Evolutionary conservation across 92 coral and sea anemone genomes (phyloP).

Genomic region (Epizoanthus illoricatus): DNA sequence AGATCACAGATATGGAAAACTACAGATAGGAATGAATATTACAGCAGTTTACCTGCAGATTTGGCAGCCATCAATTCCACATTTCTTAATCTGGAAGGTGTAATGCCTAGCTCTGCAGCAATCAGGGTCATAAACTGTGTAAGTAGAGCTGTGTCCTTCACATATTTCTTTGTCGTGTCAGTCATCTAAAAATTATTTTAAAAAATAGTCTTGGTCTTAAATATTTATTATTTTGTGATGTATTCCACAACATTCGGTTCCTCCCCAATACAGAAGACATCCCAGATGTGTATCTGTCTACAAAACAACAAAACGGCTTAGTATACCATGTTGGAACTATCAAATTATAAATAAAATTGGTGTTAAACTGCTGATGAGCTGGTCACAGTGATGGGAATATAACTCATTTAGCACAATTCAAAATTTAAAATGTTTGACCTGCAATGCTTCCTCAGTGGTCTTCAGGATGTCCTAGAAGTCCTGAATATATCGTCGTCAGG

Average conservation of each 20-base stretch:
- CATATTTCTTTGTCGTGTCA: conserved; percentile 9
- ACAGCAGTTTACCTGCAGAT: conserved; percentile 23
- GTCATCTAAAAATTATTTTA: neutral
- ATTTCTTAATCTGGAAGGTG: conserved; percentile 8
- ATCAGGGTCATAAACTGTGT: neutral
- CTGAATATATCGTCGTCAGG: too few species aligned
- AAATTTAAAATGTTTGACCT: neutral
- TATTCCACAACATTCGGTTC: too few species aligned
- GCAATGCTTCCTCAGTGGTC: neutral
- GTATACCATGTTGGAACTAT: neutral
- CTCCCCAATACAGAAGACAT: neutral
- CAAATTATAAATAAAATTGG: neutral
- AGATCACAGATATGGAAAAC: too few species aligned
- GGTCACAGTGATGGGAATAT: too few species aligned
- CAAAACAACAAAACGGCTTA: neutral
- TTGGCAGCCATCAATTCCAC: conserved; percentile 15
- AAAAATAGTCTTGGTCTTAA: neutral
- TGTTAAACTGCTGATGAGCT: neutral
- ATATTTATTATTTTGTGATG: too few species aligned
- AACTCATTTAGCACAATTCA: too few species aligned
- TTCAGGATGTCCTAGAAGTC: neutral
- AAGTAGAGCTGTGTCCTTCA: neutral
- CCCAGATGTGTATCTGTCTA: conserved; percentile 2
- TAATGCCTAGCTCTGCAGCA: conserved; percentile 13
- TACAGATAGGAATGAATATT: conserved; percentile 13